Base-by-base conservation (phyloP, 2,113 vertebrate species). In the Prunella himalayana region DNA sequence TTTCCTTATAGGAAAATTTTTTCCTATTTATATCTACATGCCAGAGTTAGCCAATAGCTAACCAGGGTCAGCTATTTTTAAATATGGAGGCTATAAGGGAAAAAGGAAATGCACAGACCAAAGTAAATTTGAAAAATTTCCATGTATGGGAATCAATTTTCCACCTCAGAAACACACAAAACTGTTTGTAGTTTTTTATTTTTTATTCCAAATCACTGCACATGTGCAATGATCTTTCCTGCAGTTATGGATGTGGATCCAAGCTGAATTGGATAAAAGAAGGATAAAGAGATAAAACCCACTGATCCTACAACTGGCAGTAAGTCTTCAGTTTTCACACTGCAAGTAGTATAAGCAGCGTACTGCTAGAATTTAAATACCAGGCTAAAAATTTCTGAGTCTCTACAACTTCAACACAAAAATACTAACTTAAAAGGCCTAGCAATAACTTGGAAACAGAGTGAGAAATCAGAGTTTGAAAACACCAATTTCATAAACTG, bases 51-150 rank as follows among this genome's bases (percentile, higher is more conserved):
- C 91, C 87, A 80, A 49, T 18, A 88, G 64, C 84, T 72, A 68
- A 49, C 14, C 73, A 80, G 27, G 59, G 57, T 76, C 59, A 64
- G 81, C 47, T 90, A 90, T 92, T 96, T 95, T 94, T 91, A 97
- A 95, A 56, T 57, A 77, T 31, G 28, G 78, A 80, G 73, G 27
- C 63, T 88, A 47, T 39, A 82, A 85, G 80, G 54, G 63, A 87
- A 72, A 81, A 87, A 72, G 53, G 56, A 85, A 95, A 90, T 28
- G 45, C 66, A 92, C 11, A 82, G 78, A 80, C 33, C 2, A 2
- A 82, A 90, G n/a, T 24, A 88, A 87, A 82, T 70, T 75, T 41
- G 54, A 88, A 86, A 80, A 54, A 41, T 64, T 63, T 63, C 75
- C 71, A 82, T 41, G 24, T 53, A 87, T 2, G 23, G 56, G 61